phyloP scores from a whole-genome alignment of 1,140 invertebrate genomes.

The Drosophila pseudoobscura region DNA sequence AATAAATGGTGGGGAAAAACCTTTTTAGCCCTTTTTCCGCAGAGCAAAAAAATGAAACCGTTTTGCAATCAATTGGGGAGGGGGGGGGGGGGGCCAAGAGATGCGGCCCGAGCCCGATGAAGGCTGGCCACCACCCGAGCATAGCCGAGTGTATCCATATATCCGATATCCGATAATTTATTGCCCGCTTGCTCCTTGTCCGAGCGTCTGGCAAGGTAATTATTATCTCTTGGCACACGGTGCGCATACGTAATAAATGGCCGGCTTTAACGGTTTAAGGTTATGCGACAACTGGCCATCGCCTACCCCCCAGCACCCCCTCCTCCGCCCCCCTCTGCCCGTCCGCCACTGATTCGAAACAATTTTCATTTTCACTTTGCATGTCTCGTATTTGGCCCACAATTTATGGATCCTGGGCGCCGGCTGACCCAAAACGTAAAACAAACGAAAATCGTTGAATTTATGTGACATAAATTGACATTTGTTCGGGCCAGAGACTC shows the following conservation, averaged over 20 bases:
- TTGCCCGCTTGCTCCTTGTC: constrained; percentile 25
- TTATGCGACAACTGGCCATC: constrained; percentile 32
- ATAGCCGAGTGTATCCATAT: constrained; percentile 12
- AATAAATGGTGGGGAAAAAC: constrained; percentile 27
- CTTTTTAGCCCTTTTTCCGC: constrained; percentile 67
- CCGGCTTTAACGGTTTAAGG: constrained; percentile 58
- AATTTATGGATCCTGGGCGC: background rate
- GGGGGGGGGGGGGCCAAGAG: constrained; percentile 14
- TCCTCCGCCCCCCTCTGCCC: background rate
- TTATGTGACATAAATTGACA: constrained; percentile 4
- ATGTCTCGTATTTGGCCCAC: constrained; percentile 4
- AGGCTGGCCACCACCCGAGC: background rate
- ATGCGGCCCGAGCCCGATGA: no score
- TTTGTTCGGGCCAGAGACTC: background rate
- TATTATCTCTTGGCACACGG: constrained; percentile 60
- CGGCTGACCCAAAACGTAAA: no score
- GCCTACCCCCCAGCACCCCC: background rate
- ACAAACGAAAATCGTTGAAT: no score
- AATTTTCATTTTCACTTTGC: constrained; percentile 41
- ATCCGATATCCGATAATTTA: constrained; percentile 69
- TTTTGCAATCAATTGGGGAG: constrained; percentile 61
- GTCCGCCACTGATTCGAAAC: constrained; percentile 6
- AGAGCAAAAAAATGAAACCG: constrained; percentile 46
- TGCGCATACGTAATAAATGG: constrained; percentile 67
- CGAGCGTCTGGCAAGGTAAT: constrained; percentile 50